Evolutionary conservation across 2,113 vertebrate genomes (phyloP), one percentile per base, ranked within the genome.

Genomic region (Pelecanus crispus): DNA sequence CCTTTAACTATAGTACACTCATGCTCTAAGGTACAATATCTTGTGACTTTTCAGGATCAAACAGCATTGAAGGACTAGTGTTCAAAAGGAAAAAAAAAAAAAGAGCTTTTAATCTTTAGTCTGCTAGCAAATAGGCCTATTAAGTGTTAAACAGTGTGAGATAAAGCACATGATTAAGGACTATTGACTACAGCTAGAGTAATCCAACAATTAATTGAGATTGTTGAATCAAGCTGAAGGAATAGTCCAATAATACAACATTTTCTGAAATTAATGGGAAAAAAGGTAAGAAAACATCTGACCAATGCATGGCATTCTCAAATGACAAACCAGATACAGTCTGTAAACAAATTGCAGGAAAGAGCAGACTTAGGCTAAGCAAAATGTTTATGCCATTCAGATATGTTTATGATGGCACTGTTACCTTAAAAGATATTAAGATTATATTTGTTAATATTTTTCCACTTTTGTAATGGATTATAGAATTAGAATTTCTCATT

Each of bases 81-180:
- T 94, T 94, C 74, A 92, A 84, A 90, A 86, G 44, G 13, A 1
- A 10, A 18, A 19, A n/a, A 72, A 62, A 79, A 49, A 26, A 29
- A 26, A 28, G 4, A 9, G 2, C 84, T 91, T 83, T 93, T 93
- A 77, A 70, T 71, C 59, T 91, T 94, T 81, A 42, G 58, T 78
- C 29, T 90, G 42, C 55, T 90, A 78, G 55, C 75, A 94, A 59
- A 88, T 90, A 86, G 72, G 59, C 63, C 75, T 95, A 74, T 90
- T 93, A 93, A 88, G 50, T 78, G 90, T 95, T 96, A 92, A 96
- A 90, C 88, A 93, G 42, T 42, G 75, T 93, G 71, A 95, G 90
- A 88, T 94, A 95, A 92, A 92, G 96, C 73, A 58, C 29, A 31
- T 90, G 74, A 93, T 95, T 92, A 83, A 95, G 74, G 68, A 92